These are phyloP conservation scores for Crocuta crocuta DNA, from an alignment of 2,113 vertebrate genomes.

Conservation along the genomic window DNA sequence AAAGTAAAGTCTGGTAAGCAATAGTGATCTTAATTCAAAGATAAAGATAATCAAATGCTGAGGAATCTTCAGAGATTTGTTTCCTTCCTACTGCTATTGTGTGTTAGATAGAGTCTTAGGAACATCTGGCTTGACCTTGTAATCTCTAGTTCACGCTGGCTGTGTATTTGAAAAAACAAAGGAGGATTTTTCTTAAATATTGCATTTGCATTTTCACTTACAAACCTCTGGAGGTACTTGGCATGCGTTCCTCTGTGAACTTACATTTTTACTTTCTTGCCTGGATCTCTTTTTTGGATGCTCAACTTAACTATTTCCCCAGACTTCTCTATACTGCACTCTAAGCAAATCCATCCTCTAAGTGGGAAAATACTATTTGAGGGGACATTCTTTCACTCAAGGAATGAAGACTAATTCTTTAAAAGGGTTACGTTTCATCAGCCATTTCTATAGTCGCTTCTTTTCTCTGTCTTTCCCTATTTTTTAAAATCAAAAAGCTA, in stretches of 20 bases:
- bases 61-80: background rate
- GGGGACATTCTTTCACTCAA: constrained; percentile 50
- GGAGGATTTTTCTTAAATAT: constrained; percentile 42
- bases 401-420: constrained; percentile 35
- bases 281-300: constrained; percentile 32
- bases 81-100: background rate
- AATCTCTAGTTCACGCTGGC: constrained; percentile 43
- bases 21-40: background rate
- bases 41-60: background rate
- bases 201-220: constrained; percentile 76
- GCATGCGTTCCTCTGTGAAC: background rate
- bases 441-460: background rate
- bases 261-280: constrained; percentile 40
- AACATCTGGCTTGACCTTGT: background rate
- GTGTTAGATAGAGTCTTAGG: background rate
- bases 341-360: constrained; percentile 28
- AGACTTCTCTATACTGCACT: constrained; percentile 47
- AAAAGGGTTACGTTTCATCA: constrained; percentile 40
- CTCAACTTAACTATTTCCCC: constrained; percentile 69
- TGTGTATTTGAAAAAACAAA: constrained; percentile 52
- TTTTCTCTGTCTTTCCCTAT: constrained; percentile 29
- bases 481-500: constrained; percentile 63
- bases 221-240: constrained; percentile 43
- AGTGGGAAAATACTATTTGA: constrained; percentile 20
- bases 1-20: background rate